phyloP scores from a whole-genome alignment of 2,888 invertebrate genomes.

The Nesidiocoris tenuis region DNA sequence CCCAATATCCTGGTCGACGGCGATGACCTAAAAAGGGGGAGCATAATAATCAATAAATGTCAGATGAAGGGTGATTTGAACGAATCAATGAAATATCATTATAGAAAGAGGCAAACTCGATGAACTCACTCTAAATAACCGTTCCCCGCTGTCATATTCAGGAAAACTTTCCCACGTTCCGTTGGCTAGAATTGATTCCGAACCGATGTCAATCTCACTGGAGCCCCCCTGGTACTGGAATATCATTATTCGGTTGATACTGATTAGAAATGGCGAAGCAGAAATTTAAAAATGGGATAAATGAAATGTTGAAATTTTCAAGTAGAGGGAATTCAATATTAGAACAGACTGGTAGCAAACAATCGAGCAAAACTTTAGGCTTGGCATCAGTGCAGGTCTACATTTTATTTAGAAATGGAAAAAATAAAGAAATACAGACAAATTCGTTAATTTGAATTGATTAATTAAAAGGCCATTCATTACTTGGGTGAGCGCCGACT shows the following conservation, averaged over 20 bases:
- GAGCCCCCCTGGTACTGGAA: slow-evolving; percentile 54
- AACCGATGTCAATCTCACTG: slow-evolving; percentile 60
- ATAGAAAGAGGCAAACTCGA: background rate
- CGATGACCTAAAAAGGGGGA: slow-evolving; percentile 66
- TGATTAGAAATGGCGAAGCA: too few species aligned
- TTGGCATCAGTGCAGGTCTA: too few species aligned
- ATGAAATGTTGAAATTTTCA: too few species aligned
- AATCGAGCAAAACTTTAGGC: too few species aligned
- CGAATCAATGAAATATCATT: too few species aligned
- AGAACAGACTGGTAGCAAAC: too few species aligned
- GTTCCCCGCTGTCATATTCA: slow-evolving; percentile 61
- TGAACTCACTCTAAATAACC: slow-evolving; percentile 62
- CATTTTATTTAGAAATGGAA: too few species aligned
- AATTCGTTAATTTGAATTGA: too few species aligned
- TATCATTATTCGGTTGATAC: background rate
- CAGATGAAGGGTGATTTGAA: background rate
- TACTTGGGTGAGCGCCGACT: slow-evolving; percentile 49
- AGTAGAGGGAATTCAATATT: too few species aligned
- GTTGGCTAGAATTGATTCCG: slow-evolving; percentile 62
- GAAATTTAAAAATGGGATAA: background rate
- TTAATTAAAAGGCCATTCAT: too few species aligned
- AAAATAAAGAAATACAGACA: too few species aligned
- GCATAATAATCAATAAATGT: too few species aligned
- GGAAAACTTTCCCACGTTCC: slow-evolving; percentile 64
- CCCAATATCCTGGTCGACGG: slow-evolving; percentile 78